Evolutionary conservation across 2,888 invertebrate genomes (phyloP).

Genomic region (Cataglyphis livida): DNA sequence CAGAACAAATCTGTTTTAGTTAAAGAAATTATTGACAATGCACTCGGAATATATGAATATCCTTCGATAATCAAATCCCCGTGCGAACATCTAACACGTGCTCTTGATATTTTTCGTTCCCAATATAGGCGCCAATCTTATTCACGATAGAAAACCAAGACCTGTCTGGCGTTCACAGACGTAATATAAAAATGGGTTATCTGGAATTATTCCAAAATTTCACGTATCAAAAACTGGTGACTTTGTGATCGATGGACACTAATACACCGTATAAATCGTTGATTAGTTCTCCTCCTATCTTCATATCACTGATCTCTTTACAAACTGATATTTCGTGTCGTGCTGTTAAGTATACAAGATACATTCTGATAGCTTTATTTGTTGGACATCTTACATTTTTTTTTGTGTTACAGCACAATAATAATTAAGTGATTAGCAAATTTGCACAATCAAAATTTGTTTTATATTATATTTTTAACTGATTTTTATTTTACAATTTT

Average conservation of each 20-base stretch:
- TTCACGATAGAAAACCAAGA: background rate
- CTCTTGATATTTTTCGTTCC: constrained; percentile 72
- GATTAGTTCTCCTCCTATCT: constrained; percentile 53
- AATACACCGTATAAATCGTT: constrained; percentile 44
- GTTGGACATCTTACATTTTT: background rate
- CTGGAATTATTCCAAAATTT: background rate
- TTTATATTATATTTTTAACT: background rate
- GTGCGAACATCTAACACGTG: constrained; percentile 73
- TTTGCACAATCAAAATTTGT: background rate
- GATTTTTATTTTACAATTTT: background rate
- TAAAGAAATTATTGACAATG: constrained; percentile 76
- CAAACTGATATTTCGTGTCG: constrained; percentile 67
- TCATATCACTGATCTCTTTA: constrained; percentile 50
- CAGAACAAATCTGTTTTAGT: constrained; percentile 62
- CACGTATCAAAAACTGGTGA: constrained; percentile 49
- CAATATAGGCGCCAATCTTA: constrained; percentile 56
- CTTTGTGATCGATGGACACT: constrained; percentile 62
- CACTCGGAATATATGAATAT: constrained; percentile 72
- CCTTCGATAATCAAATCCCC: constrained; percentile 76
- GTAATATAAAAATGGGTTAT: background rate
- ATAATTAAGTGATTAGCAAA: background rate
- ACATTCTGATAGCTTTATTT: constrained; percentile 9
- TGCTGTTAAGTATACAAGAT: constrained; percentile 38
- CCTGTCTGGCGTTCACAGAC: background rate
- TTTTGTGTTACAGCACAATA: constrained; percentile 3